Evolutionary conservation across 2,888 invertebrate species (phyloP), one percentile per base, ranked within the genome.

Genomic region (Hydriomena furcata): DNA sequence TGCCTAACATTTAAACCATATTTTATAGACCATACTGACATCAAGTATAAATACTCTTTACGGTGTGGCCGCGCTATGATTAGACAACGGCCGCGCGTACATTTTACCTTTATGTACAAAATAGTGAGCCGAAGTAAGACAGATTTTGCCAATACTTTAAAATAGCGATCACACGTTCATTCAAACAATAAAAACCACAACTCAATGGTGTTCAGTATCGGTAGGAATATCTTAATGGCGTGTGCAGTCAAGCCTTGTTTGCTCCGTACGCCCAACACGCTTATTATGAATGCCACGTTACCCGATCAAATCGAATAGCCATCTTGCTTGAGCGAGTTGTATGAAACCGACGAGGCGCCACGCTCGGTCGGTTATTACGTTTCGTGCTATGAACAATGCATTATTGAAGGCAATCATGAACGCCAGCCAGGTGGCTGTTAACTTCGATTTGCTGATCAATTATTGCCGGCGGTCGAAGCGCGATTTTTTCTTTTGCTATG

Each of bases 341-440:
- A 52, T 48, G 44, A 58, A 59, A 57, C 55, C 54, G 53, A 53
- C 31, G 28, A 43, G 35, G 63, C 53, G 27, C 48, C 52, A 55
- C 36, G 66, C 55, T 54, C 45, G 35, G 71, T 23, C 68, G 75
- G 65, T 54, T 76, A 73, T 65, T 65, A 69, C 71, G 67, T 77
- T 79, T 71, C 82, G 82, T 82, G 82, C 73, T 62, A 58, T 61
- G 66, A 72, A 77, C 78, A 73, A 76, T 83, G 79, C 80, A 83
- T 84, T 84, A 83, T 82, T 79, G 79, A 78, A 76, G 79, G 75
- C 82, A 82, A 83, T 85, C 81, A 78, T 76, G 77, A 72, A 63
- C 69, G 68, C 61, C 65, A 61, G 70, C 76, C 82, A 82, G 82
- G 78, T 82, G 80, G 74, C 67, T 76, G 82, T 81, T 81, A 79